phyloP scores from a whole-genome alignment of 2,113 vertebrate species.

The Cariama cristata region DNA sequence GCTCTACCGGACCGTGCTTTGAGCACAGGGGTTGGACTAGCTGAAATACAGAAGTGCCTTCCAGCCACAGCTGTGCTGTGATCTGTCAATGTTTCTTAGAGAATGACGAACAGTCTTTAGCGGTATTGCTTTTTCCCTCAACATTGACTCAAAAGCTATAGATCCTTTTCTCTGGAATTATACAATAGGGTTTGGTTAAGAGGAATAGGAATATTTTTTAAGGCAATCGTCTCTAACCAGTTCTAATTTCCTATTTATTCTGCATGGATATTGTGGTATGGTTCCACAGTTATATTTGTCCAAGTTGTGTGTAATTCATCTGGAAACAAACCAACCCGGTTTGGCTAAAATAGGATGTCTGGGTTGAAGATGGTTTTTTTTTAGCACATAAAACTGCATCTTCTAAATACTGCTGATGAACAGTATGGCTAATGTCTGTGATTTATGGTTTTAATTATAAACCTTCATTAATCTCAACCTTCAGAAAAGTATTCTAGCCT shows the following conservation, averaged over 20 bases:
- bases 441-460: background rate
- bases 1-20: accelerated
- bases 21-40: too few species aligned
- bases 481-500: background rate
- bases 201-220: background rate
- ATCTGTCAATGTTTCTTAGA: background rate
- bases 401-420: background rate
- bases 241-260: background rate
- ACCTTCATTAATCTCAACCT: background rate
- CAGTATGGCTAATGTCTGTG: background rate
- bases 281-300: background rate
- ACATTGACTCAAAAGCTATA: background rate
- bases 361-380: background rate
- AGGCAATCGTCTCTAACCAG: background rate
- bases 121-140: background rate
- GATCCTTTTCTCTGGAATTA: background rate
- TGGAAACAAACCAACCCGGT: background rate
- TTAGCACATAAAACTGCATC: background rate
- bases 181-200: background rate
- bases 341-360: background rate
- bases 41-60: background rate
- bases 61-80: background rate
- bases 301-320: background rate
- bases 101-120: background rate
- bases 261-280: background rate